Base-by-base conservation (phyloP, 2,113 vertebrate species). In the Dryoscopus gambensis region DNA sequence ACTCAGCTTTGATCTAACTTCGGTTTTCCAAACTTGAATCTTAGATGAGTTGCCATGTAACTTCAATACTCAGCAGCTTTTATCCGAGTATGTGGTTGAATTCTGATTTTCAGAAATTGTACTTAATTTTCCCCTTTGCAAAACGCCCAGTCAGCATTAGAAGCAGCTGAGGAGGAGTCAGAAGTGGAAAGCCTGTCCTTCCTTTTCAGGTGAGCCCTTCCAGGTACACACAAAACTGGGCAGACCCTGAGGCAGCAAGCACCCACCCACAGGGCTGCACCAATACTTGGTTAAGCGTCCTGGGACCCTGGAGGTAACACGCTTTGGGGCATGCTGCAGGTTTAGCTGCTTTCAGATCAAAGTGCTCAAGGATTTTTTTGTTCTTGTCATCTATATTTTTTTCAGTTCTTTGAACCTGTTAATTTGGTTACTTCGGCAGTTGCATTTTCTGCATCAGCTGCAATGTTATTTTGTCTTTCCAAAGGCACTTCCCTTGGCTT, bases 1-100 rank as follows among this genome's bases (percentile, higher is more conserved):
- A 97, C 18, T 81, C 60, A 77, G 18, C 87, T 96, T 96, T 97
- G 57, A 56, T 82, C 62, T 91, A 92, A 90, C 60, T 89, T 75
- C 22, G 33, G 0, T 69, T 90, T 78, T 89, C n/a, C 49, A 68
- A 28, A 78, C 44, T 53, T 63, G 40, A 76, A 65, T 94, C 13
- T 55, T 68, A 20, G 24, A 13, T 84, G 65, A 60, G 46, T 84
- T 92, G 64, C 5, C 52, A 17, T 13, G 25, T 80, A 65, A 73
- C 31, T 55, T 73, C 27, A 77, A 2, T 67, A 37, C 25, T 83
- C 16, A 10, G 18, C 56, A 71, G 11, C 2, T 60, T 67, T 86
- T 52, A 59, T 87, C 25, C 21, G n/a, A 56, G 20, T 57, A 53
- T 31, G 22, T 63, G 22, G 19, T 31, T 80, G 64, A 76, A 77